phyloP scores from a whole-genome alignment of 2,888 invertebrate genomes.

The Athetis lepigone region DNA sequence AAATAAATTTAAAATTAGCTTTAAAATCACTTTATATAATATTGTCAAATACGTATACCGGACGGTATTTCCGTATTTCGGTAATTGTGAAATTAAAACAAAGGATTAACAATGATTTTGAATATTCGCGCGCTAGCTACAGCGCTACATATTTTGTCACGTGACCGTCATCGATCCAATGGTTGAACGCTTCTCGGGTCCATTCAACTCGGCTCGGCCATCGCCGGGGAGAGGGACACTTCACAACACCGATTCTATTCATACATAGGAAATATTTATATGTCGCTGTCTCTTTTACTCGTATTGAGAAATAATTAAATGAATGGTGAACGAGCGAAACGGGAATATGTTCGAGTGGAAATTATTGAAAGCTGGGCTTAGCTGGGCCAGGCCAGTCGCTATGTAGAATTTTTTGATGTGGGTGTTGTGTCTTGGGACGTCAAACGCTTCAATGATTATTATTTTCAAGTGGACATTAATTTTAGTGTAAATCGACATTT shows the following conservation, averaged over 20 bases:
- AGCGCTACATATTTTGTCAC: slow-evolving; percentile 85
- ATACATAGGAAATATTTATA: slow-evolving; percentile 88
- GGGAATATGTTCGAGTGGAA: slow-evolving; percentile 88
- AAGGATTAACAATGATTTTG: slow-evolving; percentile 57
- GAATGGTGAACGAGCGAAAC: slow-evolving; percentile 89
- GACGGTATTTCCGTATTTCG: neutral
- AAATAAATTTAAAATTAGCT: too few relatives aligned
- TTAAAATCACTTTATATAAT: neutral
- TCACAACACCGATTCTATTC: slow-evolving; percentile 89
- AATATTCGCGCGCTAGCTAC: slow-evolving; percentile 75
- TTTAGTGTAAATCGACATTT: slow-evolving; percentile 81
- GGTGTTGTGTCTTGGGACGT: slow-evolving; percentile 89
- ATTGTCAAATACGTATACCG: too few relatives aligned
- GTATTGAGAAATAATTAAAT: slow-evolving; percentile 88
- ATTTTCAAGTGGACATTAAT: slow-evolving; percentile 87
- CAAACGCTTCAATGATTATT: slow-evolving; percentile 89
- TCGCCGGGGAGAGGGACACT: slow-evolving; percentile 85
- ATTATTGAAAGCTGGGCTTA: slow-evolving; percentile 88
- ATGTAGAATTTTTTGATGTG: slow-evolving; percentile 90
- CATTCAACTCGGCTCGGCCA: slow-evolving; percentile 89
- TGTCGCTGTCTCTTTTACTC: slow-evolving; percentile 83
- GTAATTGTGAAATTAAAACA: neutral
- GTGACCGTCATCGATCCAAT: slow-evolving; percentile 90
- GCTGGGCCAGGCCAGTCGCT: slow-evolving; percentile 87
- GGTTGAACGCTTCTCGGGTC: slow-evolving; percentile 90